Evolutionary conservation across 2,113 vertebrate genomes (phyloP).

Genomic region (Hippocampus barbouri): DNA sequence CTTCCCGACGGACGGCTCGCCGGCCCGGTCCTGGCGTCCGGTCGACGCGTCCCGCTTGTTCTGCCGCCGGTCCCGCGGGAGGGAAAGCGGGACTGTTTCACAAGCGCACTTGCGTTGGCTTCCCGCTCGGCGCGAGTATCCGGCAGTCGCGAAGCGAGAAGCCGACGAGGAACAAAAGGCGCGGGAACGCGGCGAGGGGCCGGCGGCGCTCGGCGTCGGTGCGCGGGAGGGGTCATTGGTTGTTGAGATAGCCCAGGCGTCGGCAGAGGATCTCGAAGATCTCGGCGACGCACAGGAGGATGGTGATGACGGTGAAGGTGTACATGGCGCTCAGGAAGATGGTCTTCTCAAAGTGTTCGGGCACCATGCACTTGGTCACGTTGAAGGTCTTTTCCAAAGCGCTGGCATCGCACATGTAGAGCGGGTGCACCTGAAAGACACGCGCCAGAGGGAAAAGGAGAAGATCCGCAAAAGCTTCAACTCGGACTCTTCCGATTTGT

Average conservation of each 20-base stretch:
- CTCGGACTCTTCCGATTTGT: no score
- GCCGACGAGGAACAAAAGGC: not conserved
- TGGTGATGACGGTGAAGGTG: constrained; percentile 83
- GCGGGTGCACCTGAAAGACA: constrained; percentile 69
- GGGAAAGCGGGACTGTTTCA: constrained; percentile 9
- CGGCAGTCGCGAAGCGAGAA: constrained; percentile 25
- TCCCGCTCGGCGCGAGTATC: constrained; percentile 24
- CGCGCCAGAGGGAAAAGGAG: not conserved
- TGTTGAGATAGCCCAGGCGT: constrained; percentile 75
- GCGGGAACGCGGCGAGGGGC: not conserved
- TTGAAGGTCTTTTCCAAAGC: constrained; percentile 75
- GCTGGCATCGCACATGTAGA: constrained; percentile 78
- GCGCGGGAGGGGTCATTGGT: constrained; percentile 52
- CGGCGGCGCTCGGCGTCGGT: not conserved
- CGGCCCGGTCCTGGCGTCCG: not conserved
- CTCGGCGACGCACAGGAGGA: constrained; percentile 78
- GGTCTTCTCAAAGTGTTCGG: constrained; percentile 89
- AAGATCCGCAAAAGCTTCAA: not conserved
- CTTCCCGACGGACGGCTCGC: not conserved
- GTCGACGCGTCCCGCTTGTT: not conserved
- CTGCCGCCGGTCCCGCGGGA: not conserved
- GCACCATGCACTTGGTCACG: constrained; percentile 79
- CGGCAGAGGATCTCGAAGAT: constrained; percentile 84
- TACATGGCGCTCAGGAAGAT: constrained; percentile 89
- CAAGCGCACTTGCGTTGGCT: constrained; percentile 25